phyloP scores from a whole-genome alignment of 1,140 invertebrate species.

The Papilio polytes region DNA sequence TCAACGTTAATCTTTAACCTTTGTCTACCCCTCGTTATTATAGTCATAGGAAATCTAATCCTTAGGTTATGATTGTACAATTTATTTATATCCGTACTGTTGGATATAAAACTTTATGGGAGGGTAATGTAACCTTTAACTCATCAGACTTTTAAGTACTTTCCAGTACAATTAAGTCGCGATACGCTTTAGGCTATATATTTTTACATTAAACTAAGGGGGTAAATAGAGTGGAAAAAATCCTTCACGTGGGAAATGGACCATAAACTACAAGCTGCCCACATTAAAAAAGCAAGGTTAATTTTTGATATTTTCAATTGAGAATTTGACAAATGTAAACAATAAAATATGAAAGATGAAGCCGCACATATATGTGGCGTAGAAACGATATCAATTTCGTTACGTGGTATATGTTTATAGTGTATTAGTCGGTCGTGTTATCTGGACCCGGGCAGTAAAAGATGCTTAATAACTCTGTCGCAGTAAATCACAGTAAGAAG shows the following conservation, averaged over 20 bases:
- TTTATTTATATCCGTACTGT: neutral
- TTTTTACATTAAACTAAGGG: no score
- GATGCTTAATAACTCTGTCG: conserved; percentile 60
- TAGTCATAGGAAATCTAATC: neutral
- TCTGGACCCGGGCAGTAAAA: conserved; percentile 35
- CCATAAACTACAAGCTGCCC: no score
- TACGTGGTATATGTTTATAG: conserved; percentile 39
- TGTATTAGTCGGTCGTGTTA: conserved; percentile 38
- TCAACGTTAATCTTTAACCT: neutral
- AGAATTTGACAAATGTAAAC: no score
- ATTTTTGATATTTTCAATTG: no score
- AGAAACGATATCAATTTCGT: no score
- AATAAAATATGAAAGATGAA: no score
- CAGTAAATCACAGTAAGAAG: conserved; percentile 70
- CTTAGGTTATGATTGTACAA: neutral
- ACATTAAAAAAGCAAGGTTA: no score
- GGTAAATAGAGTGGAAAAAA: no score
- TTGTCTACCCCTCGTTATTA: neutral
- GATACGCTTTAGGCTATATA: no score
- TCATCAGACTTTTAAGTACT: neutral
- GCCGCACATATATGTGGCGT: no score
- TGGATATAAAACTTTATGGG: neutral
- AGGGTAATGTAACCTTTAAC: conserved; percentile 15
- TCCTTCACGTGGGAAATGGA: no score
- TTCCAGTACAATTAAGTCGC: neutral